Conservation (phyloP, 2,113 vertebrate genomes). For the Aldabrachelys gigantea region DNA sequence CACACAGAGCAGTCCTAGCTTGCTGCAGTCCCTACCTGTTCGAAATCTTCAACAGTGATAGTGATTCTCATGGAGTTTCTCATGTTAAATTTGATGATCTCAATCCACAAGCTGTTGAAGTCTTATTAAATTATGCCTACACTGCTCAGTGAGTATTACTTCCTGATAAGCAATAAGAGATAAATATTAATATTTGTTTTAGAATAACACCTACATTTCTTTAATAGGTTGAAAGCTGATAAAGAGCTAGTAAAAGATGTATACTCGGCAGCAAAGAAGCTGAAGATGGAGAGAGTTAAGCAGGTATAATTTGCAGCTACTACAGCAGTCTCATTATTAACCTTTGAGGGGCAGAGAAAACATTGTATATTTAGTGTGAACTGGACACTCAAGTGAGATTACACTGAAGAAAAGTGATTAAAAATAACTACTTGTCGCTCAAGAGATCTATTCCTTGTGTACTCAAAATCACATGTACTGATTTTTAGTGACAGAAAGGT, state of each 20-base stretch:
- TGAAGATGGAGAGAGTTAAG: constrained; percentile 98
- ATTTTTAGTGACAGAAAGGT: not conserved
- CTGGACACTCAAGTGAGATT: not conserved
- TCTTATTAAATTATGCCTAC: constrained; percentile 96
- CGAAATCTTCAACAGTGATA: constrained; percentile 97
- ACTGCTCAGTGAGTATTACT: constrained; percentile 94
- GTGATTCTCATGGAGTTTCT: constrained; percentile 92
- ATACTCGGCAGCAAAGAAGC: constrained; percentile 95
- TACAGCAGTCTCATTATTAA: not conserved
- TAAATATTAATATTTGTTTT: not conserved
- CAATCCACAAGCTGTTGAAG: constrained; percentile 96
- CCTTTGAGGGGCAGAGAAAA: not conserved
- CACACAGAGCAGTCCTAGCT: constrained; percentile 95
- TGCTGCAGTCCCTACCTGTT: constrained; percentile 99
- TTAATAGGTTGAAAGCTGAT: constrained; percentile 93
- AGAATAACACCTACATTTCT: constrained; percentile 17
- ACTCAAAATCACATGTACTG: not conserved
- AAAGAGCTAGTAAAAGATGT: constrained; percentile 97
- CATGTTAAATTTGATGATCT: constrained; percentile 98
- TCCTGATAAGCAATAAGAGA: not conserved
- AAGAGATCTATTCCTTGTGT: not conserved
- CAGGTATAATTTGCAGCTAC: constrained; percentile 81
- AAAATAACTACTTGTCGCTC: not conserved
- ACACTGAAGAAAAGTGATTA: not conserved
- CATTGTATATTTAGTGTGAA: not conserved